Conservation (phyloP, 2,797 vertebrate species). For the Ptychadena robeensis region DNA sequence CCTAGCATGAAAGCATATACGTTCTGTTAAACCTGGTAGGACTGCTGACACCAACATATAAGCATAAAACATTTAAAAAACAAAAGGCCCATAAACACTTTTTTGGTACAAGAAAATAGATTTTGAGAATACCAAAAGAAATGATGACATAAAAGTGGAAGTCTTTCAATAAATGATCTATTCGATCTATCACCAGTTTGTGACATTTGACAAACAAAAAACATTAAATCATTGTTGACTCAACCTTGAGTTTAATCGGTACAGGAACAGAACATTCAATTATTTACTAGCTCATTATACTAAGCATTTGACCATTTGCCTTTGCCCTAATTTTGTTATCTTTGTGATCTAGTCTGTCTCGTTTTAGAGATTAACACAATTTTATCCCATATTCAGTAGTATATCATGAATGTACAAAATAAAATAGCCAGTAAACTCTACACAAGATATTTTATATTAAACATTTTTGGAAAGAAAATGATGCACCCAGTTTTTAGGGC, state of each 20-base stretch:
- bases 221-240: constrained; percentile 62
- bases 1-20: too few relatives aligned
- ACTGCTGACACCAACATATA: too few relatives aligned
- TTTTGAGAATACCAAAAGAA: constrained; percentile 20
- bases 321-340: constrained; percentile 45
- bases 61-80: background rate
- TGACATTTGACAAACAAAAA: constrained; percentile 62
- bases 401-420: too few relatives aligned
- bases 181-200: constrained; percentile 51
- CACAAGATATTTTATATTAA: too few relatives aligned
- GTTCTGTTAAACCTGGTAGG: too few relatives aligned
- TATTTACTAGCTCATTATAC: constrained; percentile 58
- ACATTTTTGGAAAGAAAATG: too few relatives aligned
- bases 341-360: too few relatives aligned
- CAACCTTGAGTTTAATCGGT: constrained; percentile 61
- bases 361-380: too few relatives aligned
- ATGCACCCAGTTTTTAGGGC: too few relatives aligned
- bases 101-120: background rate
- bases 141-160: constrained; percentile 58
- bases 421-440: too few relatives aligned
- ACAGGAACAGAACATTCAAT: constrained; percentile 62
- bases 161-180: constrained; percentile 53
- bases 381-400: too few relatives aligned
- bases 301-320: constrained; percentile 33
- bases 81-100: background rate